Base-by-base conservation (phyloP, 2,113 vertebrate species). In the Pitta sordida region DNA sequence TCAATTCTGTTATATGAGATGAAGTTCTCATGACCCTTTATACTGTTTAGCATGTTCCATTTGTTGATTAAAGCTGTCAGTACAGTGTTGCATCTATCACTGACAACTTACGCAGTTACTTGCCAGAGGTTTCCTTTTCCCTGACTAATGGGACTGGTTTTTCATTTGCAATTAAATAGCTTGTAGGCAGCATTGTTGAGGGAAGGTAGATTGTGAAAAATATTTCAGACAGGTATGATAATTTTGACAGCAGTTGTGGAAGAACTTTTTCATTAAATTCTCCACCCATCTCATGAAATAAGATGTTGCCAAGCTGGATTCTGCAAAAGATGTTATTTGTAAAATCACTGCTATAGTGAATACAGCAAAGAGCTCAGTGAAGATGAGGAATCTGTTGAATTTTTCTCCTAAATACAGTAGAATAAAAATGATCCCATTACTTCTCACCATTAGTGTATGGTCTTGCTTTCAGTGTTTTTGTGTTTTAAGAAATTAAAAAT, bases 21-120 rank as follows among this genome's bases (percentile, higher is more conserved):
- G 41, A 84, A 73, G 13, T 93, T 86, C 36, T 76, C 11, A 22
- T 80, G 62, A 59, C 65, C n/a, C n/a, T 36, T 86, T 74, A 34
- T 81, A 17, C 63, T 80, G 36, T 83, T 92, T 73, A 88, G 71
- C 58, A 39, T 73, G 62, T 69, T 43, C 20, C 8, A 29, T 91
- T 92, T 85, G n/a, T 51, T 89, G 65, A 65, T 91, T 53, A 78
- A 94, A 86, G 20, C 39, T 82, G 75, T 92, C 55, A 19, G 26
- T 67, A 65, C 32, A 77, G 30, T 19, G 37, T 36, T 64, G 29
- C 30, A 37, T 59, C 49, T 64, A 4, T 79, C 52, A 29, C 46
- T 64, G 75, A 51, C 67, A 63, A 19, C 15, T 83, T 77, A 29
- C 29, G 15, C 32, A 55, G 65, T 73, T 76, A 56, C 17, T 69